These are phyloP conservation scores for Datnioides undecimradiatus DNA, from an alignment of 2,113 vertebrate genomes.

Conservation along the genomic window DNA sequence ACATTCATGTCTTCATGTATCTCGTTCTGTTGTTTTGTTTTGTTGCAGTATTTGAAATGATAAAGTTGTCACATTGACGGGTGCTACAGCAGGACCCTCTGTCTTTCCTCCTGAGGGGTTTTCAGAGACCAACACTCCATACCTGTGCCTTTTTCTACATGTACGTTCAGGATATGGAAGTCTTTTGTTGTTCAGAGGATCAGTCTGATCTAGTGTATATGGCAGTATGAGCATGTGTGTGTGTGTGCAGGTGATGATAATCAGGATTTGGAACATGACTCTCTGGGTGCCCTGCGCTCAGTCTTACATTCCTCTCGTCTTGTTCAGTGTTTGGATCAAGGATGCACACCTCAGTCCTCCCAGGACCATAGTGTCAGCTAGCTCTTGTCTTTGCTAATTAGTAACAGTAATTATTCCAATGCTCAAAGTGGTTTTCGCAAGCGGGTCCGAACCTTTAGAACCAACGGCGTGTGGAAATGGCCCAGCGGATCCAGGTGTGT, in stretches of 20 bases:
- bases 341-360: constrained; percentile 54
- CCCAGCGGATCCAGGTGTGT: constrained; percentile 18
- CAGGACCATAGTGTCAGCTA: constrained; percentile 17
- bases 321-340: constrained; percentile 61
- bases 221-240: constrained; percentile 27
- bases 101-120: constrained; percentile 62
- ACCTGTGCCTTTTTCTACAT: constrained; percentile 84
- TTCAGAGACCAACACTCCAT: constrained; percentile 81
- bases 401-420: constrained; percentile 19
- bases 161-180: constrained; percentile 75
- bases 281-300: constrained; percentile 56
- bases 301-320: constrained; percentile 77
- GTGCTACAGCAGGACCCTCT: constrained; percentile 79
- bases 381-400: constrained; percentile 28
- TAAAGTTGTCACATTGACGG: constrained; percentile 70
- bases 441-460: constrained; percentile 44
- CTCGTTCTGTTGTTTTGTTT: constrained; percentile 38
- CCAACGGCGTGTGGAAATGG: constrained; percentile 27
- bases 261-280: constrained; percentile 58
- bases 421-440: constrained; percentile 46
- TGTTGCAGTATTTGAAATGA: constrained; percentile 61
- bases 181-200: constrained; percentile 52
- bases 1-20: constrained; percentile 34
- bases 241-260: constrained; percentile 50
- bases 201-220: constrained; percentile 10